Conservation (phyloP, 2,888 invertebrate genomes). For the Mesorhabditis spiculigera region DNA sequence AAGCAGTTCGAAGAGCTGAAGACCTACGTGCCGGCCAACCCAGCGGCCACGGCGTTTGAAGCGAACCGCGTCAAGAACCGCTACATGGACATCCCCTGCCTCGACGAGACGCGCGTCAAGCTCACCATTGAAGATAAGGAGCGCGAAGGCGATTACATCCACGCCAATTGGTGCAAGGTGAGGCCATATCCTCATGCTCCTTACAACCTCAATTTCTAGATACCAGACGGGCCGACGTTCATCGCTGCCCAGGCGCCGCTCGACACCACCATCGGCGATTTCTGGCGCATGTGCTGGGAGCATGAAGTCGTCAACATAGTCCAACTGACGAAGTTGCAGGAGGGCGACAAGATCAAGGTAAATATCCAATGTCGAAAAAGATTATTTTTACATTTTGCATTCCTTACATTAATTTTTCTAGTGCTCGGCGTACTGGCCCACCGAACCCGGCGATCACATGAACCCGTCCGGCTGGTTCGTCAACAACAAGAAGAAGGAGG, state of each 20-base stretch:
- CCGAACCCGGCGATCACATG: not conserved
- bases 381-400: too few species aligned
- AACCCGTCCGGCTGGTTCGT: not conserved
- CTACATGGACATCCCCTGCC: not conserved
- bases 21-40: too few species aligned
- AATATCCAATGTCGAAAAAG: too few species aligned
- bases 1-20: too few species aligned
- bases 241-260: conserved; percentile 62
- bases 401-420: too few species aligned
- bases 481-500: not conserved
- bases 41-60: too few species aligned
- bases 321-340: too few species aligned
- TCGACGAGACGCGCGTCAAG: not conserved
- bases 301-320: too few species aligned
- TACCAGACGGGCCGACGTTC: conserved; percentile 55
- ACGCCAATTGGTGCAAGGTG: not conserved
- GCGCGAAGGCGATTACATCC: conserved; percentile 4
- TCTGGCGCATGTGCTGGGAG: conserved; percentile 60
- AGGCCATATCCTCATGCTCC: not conserved
- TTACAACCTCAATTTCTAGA: conserved; percentile 1
- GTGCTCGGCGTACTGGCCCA: not conserved
- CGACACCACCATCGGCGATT: conserved; percentile 60
- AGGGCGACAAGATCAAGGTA: too few species aligned
- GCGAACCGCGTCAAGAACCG: too few species aligned
- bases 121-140: not conserved